phyloP scores from a whole-genome alignment of 2,888 invertebrate genomes.

The Epistrophe eligans region DNA sequence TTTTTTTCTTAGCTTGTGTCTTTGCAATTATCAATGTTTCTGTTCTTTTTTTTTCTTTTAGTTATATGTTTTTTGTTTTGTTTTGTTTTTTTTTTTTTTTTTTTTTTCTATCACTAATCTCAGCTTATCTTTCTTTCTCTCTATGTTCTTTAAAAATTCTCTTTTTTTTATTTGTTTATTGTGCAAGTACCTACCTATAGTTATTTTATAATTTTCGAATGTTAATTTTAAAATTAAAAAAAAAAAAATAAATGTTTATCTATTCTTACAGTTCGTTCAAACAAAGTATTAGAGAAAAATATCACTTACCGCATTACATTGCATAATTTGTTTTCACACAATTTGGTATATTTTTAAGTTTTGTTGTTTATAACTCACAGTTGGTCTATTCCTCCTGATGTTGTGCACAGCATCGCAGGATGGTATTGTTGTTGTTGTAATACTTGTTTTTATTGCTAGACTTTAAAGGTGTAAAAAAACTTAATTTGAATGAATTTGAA shows the following conservation, averaged over 20 bases:
- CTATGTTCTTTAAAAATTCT: not conserved
- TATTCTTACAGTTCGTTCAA: not conserved
- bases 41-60: not conserved
- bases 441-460: not conserved
- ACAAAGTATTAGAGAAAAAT: not conserved
- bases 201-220: not conserved
- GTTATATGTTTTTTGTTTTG: not conserved
- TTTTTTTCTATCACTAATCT: not conserved
- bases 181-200: not conserved
- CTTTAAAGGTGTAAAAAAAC: not conserved
- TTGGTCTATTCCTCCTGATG: not conserved
- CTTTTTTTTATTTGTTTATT: not conserved
- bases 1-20: too few species aligned
- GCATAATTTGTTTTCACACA: not conserved
- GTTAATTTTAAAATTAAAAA: not conserved
- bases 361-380: not conserved
- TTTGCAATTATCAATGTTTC: too few species aligned
- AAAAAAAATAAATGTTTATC: not conserved
- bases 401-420: not conserved
- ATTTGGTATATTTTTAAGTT: not conserved
- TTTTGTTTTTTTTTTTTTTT: not conserved
- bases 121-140: not conserved
- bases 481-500: not conserved
- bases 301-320: constrained; percentile 1
- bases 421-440: not conserved